These are phyloP conservation scores for Ridgeia piscesae DNA, from an alignment of 1,140 invertebrate species.

Conservation along the genomic window DNA sequence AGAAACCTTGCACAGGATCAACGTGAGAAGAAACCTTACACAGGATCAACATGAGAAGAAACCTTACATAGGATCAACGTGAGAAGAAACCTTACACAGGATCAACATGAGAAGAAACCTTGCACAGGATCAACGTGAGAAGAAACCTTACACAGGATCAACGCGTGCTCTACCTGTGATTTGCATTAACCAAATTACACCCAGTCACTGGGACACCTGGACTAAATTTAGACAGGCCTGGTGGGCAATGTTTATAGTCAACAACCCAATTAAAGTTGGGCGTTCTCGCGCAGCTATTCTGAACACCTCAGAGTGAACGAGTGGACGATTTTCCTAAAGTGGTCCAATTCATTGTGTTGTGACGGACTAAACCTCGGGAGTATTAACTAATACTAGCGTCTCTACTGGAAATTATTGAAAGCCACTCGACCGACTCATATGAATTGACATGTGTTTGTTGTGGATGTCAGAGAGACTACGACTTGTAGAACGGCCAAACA, in stretches of 20 bases:
- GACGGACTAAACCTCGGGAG: background rate
- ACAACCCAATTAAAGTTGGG: background rate
- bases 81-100: too few relatives aligned
- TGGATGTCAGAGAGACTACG: background rate
- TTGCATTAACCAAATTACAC: background rate
- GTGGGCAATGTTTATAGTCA: background rate
- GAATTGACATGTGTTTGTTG: background rate
- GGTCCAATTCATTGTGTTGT: background rate
- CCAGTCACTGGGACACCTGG: background rate
- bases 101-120: background rate
- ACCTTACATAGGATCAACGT: too few relatives aligned
- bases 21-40: background rate
- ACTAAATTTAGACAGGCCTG: background rate
- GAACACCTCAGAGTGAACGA: background rate
- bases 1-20: too few relatives aligned
- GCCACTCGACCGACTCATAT: background rate
- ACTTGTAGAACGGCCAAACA: background rate
- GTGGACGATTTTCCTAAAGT: background rate
- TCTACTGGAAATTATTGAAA: background rate
- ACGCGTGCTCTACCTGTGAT: background rate
- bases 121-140: background rate
- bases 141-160: background rate
- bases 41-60: background rate
- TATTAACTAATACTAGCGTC: background rate
- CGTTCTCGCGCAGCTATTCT: background rate